Percentiles rank a stretch among this genome's conserved stretches.
phyloP scores from a whole-genome alignment of 1,140 invertebrate genomes.

The Drosophila grimshawi region DNA sequence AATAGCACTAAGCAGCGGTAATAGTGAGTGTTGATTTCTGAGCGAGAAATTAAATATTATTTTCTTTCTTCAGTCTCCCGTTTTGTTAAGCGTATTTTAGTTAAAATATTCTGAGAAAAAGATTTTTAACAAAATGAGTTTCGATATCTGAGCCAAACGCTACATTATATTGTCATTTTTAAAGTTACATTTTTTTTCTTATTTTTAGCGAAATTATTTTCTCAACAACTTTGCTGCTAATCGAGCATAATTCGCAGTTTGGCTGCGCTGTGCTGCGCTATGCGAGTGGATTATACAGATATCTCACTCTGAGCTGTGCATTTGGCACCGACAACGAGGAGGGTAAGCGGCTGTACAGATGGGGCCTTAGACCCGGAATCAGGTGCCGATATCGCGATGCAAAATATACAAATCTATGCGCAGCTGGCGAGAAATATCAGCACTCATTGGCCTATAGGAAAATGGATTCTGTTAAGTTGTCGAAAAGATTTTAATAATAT shows the following conservation, averaged over 20 bases:
- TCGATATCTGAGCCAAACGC: no score
- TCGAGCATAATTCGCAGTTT: conserved; percentile 40
- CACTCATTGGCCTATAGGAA: not conserved
- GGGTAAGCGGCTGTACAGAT: conserved; percentile 35
- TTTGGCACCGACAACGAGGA: conserved; percentile 41
- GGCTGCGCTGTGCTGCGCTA: conserved; percentile 36
- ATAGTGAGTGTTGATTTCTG: no score
- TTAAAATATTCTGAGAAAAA: no score
- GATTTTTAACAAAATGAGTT: no score
- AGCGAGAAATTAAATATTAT: no score
- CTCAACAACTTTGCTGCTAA: conserved; percentile 21
- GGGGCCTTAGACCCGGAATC: not conserved
- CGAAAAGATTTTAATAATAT: not conserved
- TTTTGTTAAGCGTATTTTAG: no score
- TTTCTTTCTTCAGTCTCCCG: no score
- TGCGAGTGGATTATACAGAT: not conserved
- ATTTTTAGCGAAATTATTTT: conserved; percentile 1
- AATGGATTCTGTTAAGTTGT: not conserved
- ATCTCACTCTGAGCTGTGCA: conserved; percentile 31
- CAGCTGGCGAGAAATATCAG: conserved; percentile 7
- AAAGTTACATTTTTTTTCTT: not conserved
- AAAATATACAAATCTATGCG: conserved; percentile 32
- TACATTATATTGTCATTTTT: no score
- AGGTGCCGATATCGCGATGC: not conserved
- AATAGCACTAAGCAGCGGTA: no score